Evolutionary conservation across 2,888 invertebrate genomes (phyloP).

Genomic region (Hedychridium roseum): DNA sequence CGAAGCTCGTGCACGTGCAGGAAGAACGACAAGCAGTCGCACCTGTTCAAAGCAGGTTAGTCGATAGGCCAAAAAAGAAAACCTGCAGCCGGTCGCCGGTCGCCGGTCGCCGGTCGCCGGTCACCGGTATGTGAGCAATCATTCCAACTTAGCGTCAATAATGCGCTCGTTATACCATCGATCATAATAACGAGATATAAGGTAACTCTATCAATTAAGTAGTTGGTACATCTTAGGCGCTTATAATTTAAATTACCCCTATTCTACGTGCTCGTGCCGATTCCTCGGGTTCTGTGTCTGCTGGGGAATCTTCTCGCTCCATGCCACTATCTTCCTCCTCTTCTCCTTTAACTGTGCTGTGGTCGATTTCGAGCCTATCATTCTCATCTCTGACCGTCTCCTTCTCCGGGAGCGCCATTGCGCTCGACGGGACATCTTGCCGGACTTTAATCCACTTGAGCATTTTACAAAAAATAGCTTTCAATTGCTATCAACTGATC

Average conservation of each 20-base stretch:
- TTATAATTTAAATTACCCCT: background rate
- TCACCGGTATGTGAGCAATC: too few species aligned
- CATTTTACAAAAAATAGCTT: too few species aligned
- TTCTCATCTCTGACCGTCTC: too few species aligned
- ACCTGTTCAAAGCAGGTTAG: constrained; percentile 40
- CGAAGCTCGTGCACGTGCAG: constrained; percentile 21
- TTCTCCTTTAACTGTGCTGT: too few species aligned
- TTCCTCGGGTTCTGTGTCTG: constrained; percentile 39
- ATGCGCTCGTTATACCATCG: too few species aligned
- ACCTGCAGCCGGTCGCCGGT: too few species aligned
- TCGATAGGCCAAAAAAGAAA: constrained; percentile 22
- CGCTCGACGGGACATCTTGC: constrained; percentile 46
- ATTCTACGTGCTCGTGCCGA: too few species aligned
- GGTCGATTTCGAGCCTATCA: constrained; percentile 20
- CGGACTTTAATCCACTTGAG: constrained; percentile 62
- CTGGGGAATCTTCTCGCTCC: constrained; percentile 57
- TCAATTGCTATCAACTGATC: background rate
- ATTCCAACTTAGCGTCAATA: too few species aligned
- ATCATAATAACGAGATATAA: too few species aligned
- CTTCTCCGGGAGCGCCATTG: constrained; percentile 3
- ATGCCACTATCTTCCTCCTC: constrained; percentile 58
- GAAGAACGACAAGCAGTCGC: constrained; percentile 24
- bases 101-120: too few species aligned
- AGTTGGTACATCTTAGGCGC: too few species aligned
- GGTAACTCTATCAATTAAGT: too few species aligned